Base-by-base conservation (phyloP, 2,797 vertebrate genomes). In the Spizella passerina region DNA sequence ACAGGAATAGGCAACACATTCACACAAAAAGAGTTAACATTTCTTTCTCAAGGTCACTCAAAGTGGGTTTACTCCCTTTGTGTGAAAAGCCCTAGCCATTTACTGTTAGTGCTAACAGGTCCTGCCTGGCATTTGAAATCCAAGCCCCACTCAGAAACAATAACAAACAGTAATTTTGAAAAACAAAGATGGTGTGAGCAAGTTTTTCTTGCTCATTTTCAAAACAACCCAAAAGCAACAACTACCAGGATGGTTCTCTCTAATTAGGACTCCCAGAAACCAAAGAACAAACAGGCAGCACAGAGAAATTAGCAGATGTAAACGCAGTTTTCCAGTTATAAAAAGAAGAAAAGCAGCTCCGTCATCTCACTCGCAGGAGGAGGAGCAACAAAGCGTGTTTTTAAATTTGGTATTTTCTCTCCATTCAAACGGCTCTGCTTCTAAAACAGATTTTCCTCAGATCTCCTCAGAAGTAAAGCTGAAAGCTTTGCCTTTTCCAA, bases 191-290 rank as follows among this genome's bases (percentile, higher is more conserved):
- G 96, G 98, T 80, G 63, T 50, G 81, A 96, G 82, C 96, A 94
- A 97, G 96, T 97, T 97, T 98, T 98, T 97, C 90, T 77, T 97
- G 97, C 97, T 98, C 98, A 95, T 98, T 98, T 98, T 95, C 96
- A 97, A 97, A 98, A 97, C 96, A 98, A 96, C 94, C 96, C 93
- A 89, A 95, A 96, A 93, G 93, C 97, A 97, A 96, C 97, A 97
- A 97, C 97, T 95, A 94, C 93, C 76, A 64, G 87, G 88, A 83
- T n/a, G 52, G 61, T 23, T 19, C 95, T 83, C 83, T 83, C 77
- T 93, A 92, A 93, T 80, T 83, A 93, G 70, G 65, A 66, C 73
- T 93, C 94, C 60, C 79, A 56, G 75, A 66, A 95, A 90, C 79
- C 92, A 47, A 81, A 86, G 82, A 90, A 92, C 93, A 95, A 96